Base-by-base conservation (phyloP, 2,113 vertebrate species). In the Drymodes brunneopygia region DNA sequence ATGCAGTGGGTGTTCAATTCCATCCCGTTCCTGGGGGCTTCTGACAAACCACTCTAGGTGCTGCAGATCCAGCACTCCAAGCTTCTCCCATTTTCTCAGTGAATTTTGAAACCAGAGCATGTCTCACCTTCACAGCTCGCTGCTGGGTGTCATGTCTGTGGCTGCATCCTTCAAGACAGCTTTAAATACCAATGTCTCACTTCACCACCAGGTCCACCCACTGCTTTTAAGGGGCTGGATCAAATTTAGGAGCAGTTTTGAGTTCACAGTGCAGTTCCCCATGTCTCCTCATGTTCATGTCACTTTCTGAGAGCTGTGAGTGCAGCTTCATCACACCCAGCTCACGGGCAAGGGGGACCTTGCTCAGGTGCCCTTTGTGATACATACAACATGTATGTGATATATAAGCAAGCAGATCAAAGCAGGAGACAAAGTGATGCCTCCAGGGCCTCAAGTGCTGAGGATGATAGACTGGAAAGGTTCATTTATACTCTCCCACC, bases 171-270 rank as follows among this genome's bases (percentile, higher is more conserved):
- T n/a, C 54, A 40, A 57, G 53, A 24, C 21, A 79, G 72, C 89
- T 82, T 86, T 92, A 96, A 96, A 96, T 86, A 70, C 72, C 91
- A 44, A 35, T 1, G 28, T 77, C 89, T 92, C 93, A 29, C 86
- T 92, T 86, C 61, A 50, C 71, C 86, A 92, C 71, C 81, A 48
- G 78, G 72, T 42, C 91, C 88, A 73, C 83, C 93, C 86, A 77
- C 96, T 86, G 83, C 2, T 94, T 96, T 73, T 24, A 82, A 65
- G 64, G 0, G 9, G 75, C 45, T 82, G 77, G 80, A 77, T 61
- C 67, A 36, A 73, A 91, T 80, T 82, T 28, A 77, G 93, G 96
- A 94, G 83, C 40, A 4, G 67, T n/a, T 83, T 61, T 42, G 61
- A 91, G 93, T 48, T 94, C 72, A 69, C 48, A 3, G 53, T 1